phyloP scores from a whole-genome alignment of 2,113 vertebrate species.

The Columba janthina region DNA sequence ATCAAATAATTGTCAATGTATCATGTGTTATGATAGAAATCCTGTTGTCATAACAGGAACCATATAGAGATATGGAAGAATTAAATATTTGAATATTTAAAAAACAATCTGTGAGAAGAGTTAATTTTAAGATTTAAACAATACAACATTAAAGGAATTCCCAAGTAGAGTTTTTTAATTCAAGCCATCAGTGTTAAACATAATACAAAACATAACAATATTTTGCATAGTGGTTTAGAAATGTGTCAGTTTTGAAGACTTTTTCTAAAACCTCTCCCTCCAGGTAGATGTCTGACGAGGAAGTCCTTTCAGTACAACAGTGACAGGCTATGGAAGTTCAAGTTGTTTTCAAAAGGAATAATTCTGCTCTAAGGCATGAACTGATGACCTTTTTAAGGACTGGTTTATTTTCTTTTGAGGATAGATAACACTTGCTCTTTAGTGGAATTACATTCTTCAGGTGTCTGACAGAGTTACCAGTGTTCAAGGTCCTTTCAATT shows the following conservation, averaged over 20 bases:
- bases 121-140: neutral
- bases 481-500: neutral
- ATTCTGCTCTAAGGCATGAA: neutral
- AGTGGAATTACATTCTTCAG: neutral
- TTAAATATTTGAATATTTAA: neutral
- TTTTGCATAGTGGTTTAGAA: neutral
- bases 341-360: neutral
- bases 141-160: neutral
- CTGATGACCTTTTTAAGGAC: neutral
- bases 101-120: neutral
- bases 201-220: neutral
- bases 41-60: neutral
- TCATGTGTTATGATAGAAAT: neutral
- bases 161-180: neutral
- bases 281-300: neutral
- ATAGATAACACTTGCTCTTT: neutral
- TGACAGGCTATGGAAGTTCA: neutral
- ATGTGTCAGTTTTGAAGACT: neutral
- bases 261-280: neutral
- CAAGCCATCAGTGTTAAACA: neutral
- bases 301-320: neutral
- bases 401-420: neutral
- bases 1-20: fast-evolving
- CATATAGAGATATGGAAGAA: neutral
- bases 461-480: neutral